Evolutionary conservation across 2,888 invertebrate species (phyloP).

Genomic region (Trichogramma evanescens): DNA sequence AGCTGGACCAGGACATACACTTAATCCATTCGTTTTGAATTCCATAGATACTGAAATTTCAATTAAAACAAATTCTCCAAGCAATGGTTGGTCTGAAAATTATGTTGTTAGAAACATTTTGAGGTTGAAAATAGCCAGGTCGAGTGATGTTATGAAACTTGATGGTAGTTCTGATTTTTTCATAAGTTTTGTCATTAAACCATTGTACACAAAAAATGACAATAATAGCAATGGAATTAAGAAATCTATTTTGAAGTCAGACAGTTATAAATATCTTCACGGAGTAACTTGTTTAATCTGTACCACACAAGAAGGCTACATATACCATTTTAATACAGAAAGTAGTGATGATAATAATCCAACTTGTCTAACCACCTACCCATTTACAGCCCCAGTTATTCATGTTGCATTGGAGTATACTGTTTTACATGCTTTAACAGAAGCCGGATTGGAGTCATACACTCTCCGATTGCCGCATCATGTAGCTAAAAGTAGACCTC

Average conservation of each 20-base stretch:
- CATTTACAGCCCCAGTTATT: slow-evolving; percentile 65
- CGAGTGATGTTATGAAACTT: slow-evolving; percentile 41
- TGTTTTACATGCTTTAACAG: slow-evolving; percentile 67
- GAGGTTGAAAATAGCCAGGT: slow-evolving; percentile 48
- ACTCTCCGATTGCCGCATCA: slow-evolving; percentile 58
- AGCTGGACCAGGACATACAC: slow-evolving; percentile 36
- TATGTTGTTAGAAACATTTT: slow-evolving; percentile 48
- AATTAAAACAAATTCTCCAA: slow-evolving; percentile 45
- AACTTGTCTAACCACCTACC: slow-evolving; percentile 50
- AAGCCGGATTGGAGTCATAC: slow-evolving; percentile 70
- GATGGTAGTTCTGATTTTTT: slow-evolving; percentile 50
- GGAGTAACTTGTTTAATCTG: slow-evolving; percentile 60
- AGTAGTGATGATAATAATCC: slow-evolving; percentile 28
- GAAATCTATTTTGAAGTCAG: slow-evolving; percentile 50
- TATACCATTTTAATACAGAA: slow-evolving; percentile 58
- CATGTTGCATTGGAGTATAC: slow-evolving; percentile 62
- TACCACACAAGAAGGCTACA: slow-evolving; percentile 63
- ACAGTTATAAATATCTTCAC: slow-evolving; percentile 52
- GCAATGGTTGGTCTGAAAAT: slow-evolving; percentile 46
- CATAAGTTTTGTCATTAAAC: slow-evolving; percentile 50
- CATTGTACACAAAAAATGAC: slow-evolving; percentile 41
- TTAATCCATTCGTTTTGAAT: slow-evolving; percentile 38
- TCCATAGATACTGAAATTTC: slow-evolving; percentile 47
- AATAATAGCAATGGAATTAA: slow-evolving; percentile 32
- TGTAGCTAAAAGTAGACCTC: slow-evolving; percentile 50